Percentiles rank a stretch among this genome's conserved stretches.
These are phyloP conservation scores for Microhierax caerulescens DNA, from an alignment of 2,797 vertebrate genomes.

Conservation along the genomic window DNA sequence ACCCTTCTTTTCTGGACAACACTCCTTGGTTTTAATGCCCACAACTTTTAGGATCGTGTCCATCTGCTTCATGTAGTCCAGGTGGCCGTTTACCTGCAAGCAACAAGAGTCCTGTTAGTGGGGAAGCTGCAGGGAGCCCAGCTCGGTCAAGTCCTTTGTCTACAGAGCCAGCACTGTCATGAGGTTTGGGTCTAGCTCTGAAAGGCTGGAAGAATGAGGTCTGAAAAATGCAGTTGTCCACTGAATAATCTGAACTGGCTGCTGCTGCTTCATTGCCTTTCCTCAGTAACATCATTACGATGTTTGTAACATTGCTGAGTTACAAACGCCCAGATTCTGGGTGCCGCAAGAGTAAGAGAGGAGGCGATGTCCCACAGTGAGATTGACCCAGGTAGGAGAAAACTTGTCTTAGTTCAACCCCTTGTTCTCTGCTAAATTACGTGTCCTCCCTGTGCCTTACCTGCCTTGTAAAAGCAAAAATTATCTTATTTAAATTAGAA, in stretches of 20 bases:
- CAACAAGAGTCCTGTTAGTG: not conserved
- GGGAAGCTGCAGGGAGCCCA: not conserved
- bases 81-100: slow-evolving; percentile 89
- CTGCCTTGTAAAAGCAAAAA: not conserved
- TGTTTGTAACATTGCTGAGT: not conserved
- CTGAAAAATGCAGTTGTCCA: not conserved
- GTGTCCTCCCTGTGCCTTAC: not conserved
- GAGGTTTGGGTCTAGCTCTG: not conserved
- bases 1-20: slow-evolving; percentile 40
- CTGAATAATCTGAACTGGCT: not conserved
- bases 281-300: too few relatives aligned
- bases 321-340: not conserved
- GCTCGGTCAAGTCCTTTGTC: not conserved
- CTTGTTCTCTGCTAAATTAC: not conserved
- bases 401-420: not conserved
- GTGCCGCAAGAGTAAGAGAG: not conserved
- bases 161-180: not conserved
- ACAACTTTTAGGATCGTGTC: slow-evolving; percentile 90
- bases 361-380: not conserved
- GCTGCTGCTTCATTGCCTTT: not conserved
- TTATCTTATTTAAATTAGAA: not conserved
- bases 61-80: slow-evolving; percentile 98
- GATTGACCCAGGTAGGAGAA: not conserved
- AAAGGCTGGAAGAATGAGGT: not conserved
- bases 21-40: slow-evolving; percentile 86